Conservation (phyloP, 2,888 invertebrate species). For the Coelinius sp. region DNA sequence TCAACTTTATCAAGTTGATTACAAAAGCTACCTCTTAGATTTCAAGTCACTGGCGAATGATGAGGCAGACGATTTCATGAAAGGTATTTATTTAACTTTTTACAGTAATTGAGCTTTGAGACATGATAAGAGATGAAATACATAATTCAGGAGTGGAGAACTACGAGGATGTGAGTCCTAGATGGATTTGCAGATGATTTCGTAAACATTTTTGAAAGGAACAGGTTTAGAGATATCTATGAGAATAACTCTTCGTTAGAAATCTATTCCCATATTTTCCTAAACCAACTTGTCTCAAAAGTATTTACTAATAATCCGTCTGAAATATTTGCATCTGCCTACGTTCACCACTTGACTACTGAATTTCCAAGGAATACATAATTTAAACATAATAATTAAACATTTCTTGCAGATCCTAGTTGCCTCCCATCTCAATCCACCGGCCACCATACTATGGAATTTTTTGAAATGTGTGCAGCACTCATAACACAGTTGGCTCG, state of each 20-base stretch:
- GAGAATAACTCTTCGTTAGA: too few species aligned
- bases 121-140: too few species aligned
- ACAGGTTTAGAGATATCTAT: neutral
- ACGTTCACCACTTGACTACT: neutral
- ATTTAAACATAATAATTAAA: neutral
- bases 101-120: too few species aligned
- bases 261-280: neutral
- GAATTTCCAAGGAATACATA: neutral
- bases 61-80: slow-evolving; percentile 73
- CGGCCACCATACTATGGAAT: slow-evolving; percentile 98
- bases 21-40: slow-evolving; percentile 96
- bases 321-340: too few species aligned
- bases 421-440: slow-evolving; percentile 63
- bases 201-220: neutral
- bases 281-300: neutral
- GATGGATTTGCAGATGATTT: neutral
- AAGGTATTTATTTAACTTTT: slow-evolving; percentile 54
- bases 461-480: slow-evolving; percentile 99
- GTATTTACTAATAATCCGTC: neutral
- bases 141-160: too few species aligned
- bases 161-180: neutral
- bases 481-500: slow-evolving; percentile 98
- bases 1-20: slow-evolving; percentile 99
- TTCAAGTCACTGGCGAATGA: slow-evolving; percentile 94
- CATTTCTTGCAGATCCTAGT: slow-evolving; percentile 58